phyloP scores from a whole-genome alignment of 2,113 vertebrate species.

The Brachirus orientalis region DNA sequence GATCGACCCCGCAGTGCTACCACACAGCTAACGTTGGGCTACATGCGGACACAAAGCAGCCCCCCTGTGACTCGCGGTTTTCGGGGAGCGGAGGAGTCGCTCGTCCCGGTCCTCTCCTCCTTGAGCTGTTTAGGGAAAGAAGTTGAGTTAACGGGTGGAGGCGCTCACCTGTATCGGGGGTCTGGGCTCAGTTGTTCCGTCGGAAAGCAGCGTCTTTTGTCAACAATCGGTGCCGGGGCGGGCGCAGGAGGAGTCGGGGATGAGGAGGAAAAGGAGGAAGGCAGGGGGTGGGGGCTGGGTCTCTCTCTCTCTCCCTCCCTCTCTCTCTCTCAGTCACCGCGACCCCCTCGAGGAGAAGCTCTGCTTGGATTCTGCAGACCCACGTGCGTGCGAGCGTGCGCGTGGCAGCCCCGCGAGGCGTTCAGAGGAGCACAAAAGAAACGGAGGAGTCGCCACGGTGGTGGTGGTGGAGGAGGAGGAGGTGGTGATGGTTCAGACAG shows the following conservation, averaged over 20 bases:
- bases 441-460: conserved; percentile 15
- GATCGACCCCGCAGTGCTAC: conserved; percentile 62
- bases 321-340: conserved; percentile 72
- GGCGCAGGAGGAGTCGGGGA: conserved; percentile 69
- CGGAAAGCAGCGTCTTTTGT: conserved; percentile 80
- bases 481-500: conserved; percentile 22
- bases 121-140: background rate
- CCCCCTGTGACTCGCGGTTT: conserved; percentile 76
- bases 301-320: conserved; percentile 69
- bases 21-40: conserved; percentile 62
- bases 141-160: conserved; percentile 22
- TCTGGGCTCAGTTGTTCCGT: conserved; percentile 61
- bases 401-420: conserved; percentile 47
- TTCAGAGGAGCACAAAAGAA: conserved; percentile 69
- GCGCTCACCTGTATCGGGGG: conserved; percentile 53
- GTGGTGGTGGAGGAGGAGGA: background rate
- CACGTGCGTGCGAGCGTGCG: conserved; percentile 35
- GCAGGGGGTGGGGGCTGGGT: conserved; percentile 28
- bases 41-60: conserved; percentile 77
- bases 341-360: conserved; percentile 75
- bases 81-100: conserved; percentile 43
- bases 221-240: conserved; percentile 79
- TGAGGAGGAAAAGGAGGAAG: conserved; percentile 6
- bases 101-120: conserved; percentile 23
- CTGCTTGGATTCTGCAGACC: conserved; percentile 68